A percentile compares a stretch with the other conserved stretches of the same genome.
Conservation (phyloP, 2,888 invertebrate species). For the Lochmaea crataegi region DNA sequence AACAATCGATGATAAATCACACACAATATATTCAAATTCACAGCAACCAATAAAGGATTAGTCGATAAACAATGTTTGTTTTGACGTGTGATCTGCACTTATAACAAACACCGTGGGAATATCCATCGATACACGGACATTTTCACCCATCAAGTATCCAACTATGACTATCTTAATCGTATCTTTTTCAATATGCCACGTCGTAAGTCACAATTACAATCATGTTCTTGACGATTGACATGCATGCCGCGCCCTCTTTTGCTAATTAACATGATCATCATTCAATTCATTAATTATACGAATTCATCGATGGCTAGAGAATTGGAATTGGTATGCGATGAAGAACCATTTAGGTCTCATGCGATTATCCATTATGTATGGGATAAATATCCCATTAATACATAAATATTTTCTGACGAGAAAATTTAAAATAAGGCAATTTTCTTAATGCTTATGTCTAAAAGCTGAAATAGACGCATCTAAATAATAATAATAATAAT, state of each 20-base stretch:
- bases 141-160: conserved; percentile 44
- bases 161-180: conserved; percentile 53
- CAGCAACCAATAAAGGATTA: conserved; percentile 15
- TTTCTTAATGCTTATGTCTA: no score
- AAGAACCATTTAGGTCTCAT: conserved; percentile 4
- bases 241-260: conserved; percentile 49
- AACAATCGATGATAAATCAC: conserved; percentile 3
- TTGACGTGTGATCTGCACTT: conserved; percentile 37
- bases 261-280: conserved; percentile 54
- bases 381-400: not conserved
- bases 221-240: conserved; percentile 22
- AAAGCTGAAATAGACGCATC: no score
- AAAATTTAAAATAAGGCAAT: no score
- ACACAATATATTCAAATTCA: conserved; percentile 25
- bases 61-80: conserved; percentile 21
- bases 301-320: conserved; percentile 36
- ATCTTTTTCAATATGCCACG: conserved; percentile 54
- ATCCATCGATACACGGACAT: conserved; percentile 43
- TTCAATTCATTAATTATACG: conserved; percentile 54
- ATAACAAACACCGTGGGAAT: conserved; percentile 44
- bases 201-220: conserved; percentile 56
- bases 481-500: no score
- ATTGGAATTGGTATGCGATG: conserved; percentile 21
- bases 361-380: not conserved
- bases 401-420: no score